phyloP scores from a whole-genome alignment of 2,888 invertebrate genomes.

The Melolontha melolontha region DNA sequence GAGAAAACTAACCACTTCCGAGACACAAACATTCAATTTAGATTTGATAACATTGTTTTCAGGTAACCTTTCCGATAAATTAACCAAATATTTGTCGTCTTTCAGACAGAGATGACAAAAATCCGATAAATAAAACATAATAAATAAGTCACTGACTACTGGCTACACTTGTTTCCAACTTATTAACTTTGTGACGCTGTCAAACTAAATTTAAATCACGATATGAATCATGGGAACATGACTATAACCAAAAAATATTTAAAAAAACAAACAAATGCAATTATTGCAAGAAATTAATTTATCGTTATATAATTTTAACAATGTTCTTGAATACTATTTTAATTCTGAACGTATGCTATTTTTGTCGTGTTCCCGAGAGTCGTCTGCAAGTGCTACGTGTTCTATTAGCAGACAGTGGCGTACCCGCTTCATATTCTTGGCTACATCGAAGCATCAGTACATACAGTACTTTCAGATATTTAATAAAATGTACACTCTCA shows the following conservation, averaged over 20 bases:
- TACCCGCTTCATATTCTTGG: background rate
- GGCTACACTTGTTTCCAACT: constrained; percentile 26
- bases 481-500: no score
- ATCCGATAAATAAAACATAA: constrained; percentile 61
- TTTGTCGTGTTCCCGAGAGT: no score
- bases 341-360: no score
- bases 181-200: constrained; percentile 8
- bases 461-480: no score
- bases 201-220: constrained; percentile 32
- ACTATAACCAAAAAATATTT: constrained; percentile 1
- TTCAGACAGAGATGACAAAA: constrained; percentile 63
- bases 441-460: no score
- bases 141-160: background rate
- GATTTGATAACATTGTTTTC: constrained; percentile 60
- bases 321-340: no score
- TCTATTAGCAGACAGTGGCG: constrained; percentile 2
- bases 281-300: no score
- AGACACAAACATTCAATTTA: constrained; percentile 61
- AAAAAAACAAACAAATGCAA: background rate
- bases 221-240: constrained; percentile 13
- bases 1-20: constrained; percentile 61
- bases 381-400: no score
- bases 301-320: no score
- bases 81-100: constrained; percentile 60
- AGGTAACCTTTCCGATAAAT: constrained; percentile 60